Conservation (phyloP, 2,797 vertebrate species). For the Etheostoma perlongum region DNA sequence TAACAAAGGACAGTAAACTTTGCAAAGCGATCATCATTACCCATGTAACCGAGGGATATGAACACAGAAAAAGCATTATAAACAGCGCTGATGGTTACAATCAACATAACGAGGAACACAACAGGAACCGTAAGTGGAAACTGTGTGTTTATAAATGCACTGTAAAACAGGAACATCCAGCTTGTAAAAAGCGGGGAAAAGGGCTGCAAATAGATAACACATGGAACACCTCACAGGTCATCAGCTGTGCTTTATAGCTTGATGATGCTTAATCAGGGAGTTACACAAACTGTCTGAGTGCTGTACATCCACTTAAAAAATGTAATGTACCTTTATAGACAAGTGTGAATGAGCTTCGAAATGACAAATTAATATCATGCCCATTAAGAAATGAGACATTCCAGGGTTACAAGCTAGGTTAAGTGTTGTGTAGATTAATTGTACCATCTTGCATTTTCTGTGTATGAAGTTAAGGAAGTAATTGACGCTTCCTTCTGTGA, state of each 20-base stretch:
- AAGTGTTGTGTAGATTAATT: neutral
- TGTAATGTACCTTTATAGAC: neutral
- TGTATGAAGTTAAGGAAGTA: neutral
- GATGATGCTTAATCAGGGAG: slow-evolving; percentile 8
- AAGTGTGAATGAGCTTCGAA: slow-evolving; percentile 18
- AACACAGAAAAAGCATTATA: slow-evolving; percentile 31
- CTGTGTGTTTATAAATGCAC: slow-evolving; percentile 52
- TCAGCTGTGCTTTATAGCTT: slow-evolving; percentile 27
- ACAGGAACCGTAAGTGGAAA: slow-evolving; percentile 47
- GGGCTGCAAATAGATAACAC: slow-evolving; percentile 33
- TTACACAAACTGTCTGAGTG: slow-evolving; percentile 3
- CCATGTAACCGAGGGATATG: slow-evolving; percentile 2
- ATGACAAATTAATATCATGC: slow-evolving; percentile 1
- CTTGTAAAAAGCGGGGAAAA: slow-evolving; percentile 9
- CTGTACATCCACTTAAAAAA: neutral
- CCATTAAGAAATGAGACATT: neutral
- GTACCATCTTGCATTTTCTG: slow-evolving; percentile 9
- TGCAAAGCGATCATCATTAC: slow-evolving; percentile 25
- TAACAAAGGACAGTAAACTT: slow-evolving; percentile 14
- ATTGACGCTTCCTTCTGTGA: neutral
- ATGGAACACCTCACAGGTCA: slow-evolving; percentile 32
- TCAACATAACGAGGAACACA: slow-evolving; percentile 44
- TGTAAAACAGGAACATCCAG: slow-evolving; percentile 56
- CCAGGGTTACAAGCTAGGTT: neutral
- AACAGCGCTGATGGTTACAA: slow-evolving; percentile 42